A percentile compares a stretch with the other conserved stretches of the same genome.
Evolutionary conservation across 2,797 vertebrate species (phyloP).

Genomic region (Momotus momota): DNA sequence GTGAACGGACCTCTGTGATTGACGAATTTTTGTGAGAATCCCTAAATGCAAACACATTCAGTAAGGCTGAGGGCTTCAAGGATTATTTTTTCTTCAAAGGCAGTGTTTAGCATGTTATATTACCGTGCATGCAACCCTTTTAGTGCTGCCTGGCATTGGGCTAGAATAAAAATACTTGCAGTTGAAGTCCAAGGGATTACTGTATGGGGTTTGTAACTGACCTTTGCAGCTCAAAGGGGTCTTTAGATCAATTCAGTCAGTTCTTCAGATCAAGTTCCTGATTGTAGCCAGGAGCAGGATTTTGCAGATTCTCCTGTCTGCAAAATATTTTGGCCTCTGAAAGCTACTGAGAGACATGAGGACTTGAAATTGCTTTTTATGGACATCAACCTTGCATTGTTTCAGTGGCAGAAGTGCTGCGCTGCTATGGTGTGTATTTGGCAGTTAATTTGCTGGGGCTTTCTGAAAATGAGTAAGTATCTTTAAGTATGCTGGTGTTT

Average conservation of each 20-base stretch:
- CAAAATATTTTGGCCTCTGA: neutral
- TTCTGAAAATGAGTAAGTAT: neutral
- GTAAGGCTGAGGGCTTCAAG: neutral
- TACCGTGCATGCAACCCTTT: neutral
- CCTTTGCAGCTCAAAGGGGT: neutral
- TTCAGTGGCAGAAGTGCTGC: neutral
- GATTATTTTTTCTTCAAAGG: neutral
- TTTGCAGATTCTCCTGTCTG: neutral
- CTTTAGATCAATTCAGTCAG: neutral
- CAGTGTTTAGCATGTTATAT: neutral
- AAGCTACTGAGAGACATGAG: neutral
- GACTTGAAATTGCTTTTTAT: neutral
- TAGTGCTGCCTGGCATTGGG: neutral
- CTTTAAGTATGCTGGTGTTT: neutral
- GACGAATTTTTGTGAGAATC: neutral
- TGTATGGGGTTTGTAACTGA: neutral
- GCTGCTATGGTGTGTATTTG: neutral
- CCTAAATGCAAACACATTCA: neutral
- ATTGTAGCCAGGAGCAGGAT: neutral
- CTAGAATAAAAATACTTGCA: neutral
- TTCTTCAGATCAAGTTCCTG: neutral
- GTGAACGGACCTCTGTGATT: neutral
- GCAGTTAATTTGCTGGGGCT: neutral
- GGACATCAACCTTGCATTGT: neutral
- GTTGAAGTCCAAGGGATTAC: neutral